phyloP scores from a whole-genome alignment of 1,140 invertebrate genomes.

The Drosophila chauvacae region DNA sequence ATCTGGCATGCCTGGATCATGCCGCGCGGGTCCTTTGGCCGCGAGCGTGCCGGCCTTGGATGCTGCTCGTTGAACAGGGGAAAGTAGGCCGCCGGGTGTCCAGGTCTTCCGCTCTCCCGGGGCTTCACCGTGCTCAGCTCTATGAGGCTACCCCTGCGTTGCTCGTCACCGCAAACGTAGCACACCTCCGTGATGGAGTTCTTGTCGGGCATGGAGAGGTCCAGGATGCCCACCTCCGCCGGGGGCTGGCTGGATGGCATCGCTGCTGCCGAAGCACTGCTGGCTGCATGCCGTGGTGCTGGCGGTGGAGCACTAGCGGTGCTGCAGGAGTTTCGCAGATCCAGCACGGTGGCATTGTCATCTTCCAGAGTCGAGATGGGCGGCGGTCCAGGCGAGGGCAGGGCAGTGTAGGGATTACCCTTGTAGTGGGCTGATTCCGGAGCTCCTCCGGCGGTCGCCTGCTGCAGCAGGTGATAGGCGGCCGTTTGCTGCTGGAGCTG shows the following conservation, averaged over 20 bases:
- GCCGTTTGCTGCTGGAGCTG: slow-evolving; percentile 72
- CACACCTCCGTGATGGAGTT: slow-evolving; percentile 95
- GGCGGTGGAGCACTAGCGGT: slow-evolving; percentile 16
- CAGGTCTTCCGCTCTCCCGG: slow-evolving; percentile 84
- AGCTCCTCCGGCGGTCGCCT: slow-evolving; percentile 46
- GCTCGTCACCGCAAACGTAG: slow-evolving; percentile 95
- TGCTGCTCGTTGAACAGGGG: slow-evolving; percentile 92
- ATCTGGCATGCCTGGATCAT: slow-evolving; percentile 91
- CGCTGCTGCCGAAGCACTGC: background rate
- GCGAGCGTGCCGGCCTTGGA: slow-evolving; percentile 91
- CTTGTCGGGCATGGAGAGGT: slow-evolving; percentile 95
- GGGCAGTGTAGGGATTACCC: slow-evolving; percentile 68
- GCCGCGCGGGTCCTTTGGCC: slow-evolving; percentile 93
- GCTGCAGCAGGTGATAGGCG: slow-evolving; percentile 73
- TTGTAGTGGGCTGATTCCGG: slow-evolving; percentile 55
- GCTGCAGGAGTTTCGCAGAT: slow-evolving; percentile 66
- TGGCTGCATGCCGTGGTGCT: slow-evolving; percentile 2
- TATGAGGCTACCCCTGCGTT: slow-evolving; percentile 90
- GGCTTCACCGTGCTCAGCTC: slow-evolving; percentile 87
- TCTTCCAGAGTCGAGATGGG: slow-evolving; percentile 48
- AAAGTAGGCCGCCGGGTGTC: slow-evolving; percentile 89
- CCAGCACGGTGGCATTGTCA: slow-evolving; percentile 72
- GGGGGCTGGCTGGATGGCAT: slow-evolving; percentile 8
- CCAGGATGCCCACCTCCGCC: slow-evolving; percentile 89
- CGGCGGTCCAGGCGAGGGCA: slow-evolving; percentile 38